Percentiles rank a stretch among this genome's conserved stretches.
These are phyloP conservation scores for Sycobia sp. DNA, from an alignment of 1,140 invertebrate species.

Conservation along the genomic window DNA sequence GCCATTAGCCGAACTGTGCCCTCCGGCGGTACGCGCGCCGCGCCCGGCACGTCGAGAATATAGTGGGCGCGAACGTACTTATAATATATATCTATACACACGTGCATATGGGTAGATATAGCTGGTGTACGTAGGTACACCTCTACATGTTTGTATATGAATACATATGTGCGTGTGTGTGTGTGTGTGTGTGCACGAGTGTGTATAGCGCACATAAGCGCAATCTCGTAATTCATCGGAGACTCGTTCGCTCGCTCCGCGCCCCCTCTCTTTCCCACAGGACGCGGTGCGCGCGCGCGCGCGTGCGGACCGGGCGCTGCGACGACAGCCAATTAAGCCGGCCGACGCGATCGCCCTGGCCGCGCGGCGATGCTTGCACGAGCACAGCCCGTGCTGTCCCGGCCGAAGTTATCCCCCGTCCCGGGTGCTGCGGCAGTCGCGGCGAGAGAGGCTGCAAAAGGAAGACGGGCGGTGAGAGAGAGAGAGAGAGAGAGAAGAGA, in stretches of 20 bases:
- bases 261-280: constrained; percentile 24
- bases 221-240: constrained; percentile 34
- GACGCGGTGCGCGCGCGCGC: constrained; percentile 17
- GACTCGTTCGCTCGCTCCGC: constrained; percentile 4
- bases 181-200: too few relatives aligned
- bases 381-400: too few relatives aligned
- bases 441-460: too few relatives aligned
- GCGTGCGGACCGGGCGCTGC: constrained; percentile 22
- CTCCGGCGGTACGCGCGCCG: constrained; percentile 53
- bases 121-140: too few relatives aligned
- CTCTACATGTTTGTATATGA: too few relatives aligned
- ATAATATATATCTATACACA: too few relatives aligned
- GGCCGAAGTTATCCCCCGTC: too few relatives aligned
- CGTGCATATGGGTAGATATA: too few relatives aligned
- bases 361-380: not conserved
- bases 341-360: constrained; percentile 31
- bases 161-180: too few relatives aligned
- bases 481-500: not conserved
- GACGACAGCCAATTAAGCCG: constrained; percentile 49
- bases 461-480: too few relatives aligned
- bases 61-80: not conserved
- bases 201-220: too few relatives aligned
- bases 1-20: constrained; percentile 58
- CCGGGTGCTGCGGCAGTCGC: too few relatives aligned
- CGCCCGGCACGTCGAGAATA: constrained; percentile 31